A percentile compares a stretch with the other conserved stretches of the same genome.
phyloP scores from a whole-genome alignment of 2,113 vertebrate species.

The Sapayoa aenigma region DNA sequence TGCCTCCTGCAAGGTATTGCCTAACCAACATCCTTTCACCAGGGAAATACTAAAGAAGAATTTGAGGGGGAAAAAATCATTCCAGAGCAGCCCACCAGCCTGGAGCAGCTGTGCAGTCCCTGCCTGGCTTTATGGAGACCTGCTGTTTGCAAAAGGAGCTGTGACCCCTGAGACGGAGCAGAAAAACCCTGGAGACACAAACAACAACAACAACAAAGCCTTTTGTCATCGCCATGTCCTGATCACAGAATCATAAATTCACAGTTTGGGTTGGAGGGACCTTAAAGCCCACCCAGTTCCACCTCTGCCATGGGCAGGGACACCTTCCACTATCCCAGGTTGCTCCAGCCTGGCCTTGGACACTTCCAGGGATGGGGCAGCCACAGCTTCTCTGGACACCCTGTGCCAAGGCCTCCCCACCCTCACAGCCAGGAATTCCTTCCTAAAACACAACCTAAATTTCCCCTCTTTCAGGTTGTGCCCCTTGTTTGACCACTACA shows the following conservation, averaged over 20 bases:
- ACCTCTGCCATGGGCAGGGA: neutral
- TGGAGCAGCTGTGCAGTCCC: neutral
- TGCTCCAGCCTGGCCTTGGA: neutral
- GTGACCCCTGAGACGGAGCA: neutral
- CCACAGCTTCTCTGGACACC: neutral
- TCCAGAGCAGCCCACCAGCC: neutral
- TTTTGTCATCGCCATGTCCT: neutral
- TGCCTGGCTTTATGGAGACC: neutral
- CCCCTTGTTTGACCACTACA: neutral
- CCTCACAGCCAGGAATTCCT: neutral
- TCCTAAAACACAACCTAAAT: no score
- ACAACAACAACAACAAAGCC: neutral
- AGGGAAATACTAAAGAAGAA: neutral
- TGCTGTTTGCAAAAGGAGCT: neutral
- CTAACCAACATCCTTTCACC: neutral
- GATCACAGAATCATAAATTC: neutral
- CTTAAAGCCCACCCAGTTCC: fast-evolving
- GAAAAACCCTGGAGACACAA: neutral
- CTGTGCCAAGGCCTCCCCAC: neutral
- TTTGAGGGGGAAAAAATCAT: neutral
- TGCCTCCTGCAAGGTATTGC: neutral
- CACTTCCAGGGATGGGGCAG: neutral
- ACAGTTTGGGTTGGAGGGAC: no score
- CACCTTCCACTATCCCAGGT: neutral
- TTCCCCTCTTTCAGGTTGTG: no score